phyloP scores from a whole-genome alignment of 1,140 invertebrate species.

The Akabosia matsudoensis region DNA sequence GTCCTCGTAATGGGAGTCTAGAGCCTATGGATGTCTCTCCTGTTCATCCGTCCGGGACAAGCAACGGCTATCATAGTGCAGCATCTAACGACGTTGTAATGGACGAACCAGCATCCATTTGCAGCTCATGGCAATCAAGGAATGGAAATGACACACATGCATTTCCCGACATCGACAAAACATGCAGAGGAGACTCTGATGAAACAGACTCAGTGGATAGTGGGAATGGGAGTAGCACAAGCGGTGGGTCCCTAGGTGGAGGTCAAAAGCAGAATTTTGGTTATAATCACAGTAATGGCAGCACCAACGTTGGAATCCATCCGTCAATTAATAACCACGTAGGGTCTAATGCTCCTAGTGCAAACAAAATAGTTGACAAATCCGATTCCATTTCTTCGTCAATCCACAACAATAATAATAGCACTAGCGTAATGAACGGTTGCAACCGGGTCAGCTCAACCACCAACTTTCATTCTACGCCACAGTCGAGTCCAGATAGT shows the following conservation, averaged over 20 bases:
- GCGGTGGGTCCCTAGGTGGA: conserved; percentile 29
- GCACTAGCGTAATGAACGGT: conserved; percentile 12
- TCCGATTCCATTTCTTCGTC: neutral
- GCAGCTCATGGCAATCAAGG: conserved; percentile 12
- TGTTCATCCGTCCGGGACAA: conserved; percentile 39
- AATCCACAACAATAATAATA: conserved; percentile 8
- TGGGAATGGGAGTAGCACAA: conserved; percentile 42
- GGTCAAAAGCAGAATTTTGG: conserved; percentile 36
- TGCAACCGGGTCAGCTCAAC: conserved; percentile 36
- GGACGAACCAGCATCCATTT: neutral
- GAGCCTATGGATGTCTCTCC: conserved; percentile 26
- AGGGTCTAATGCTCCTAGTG: conserved; percentile 42
- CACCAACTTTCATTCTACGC: conserved; percentile 41
- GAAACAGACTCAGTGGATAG: conserved; percentile 44
- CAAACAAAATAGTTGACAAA: conserved; percentile 37
- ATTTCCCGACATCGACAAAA: neutral
- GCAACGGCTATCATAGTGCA: conserved; percentile 35
- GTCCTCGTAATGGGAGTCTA: conserved; percentile 30
- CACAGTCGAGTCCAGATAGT: conserved; percentile 49
- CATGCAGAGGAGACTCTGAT: conserved; percentile 29
- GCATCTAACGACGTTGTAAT: neutral
- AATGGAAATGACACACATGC: conserved; percentile 4
- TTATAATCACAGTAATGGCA: neutral
- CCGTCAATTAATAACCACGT: conserved; percentile 32
- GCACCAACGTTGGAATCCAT: neutral